Percentiles rank a stretch among this genome's conserved stretches.
Evolutionary conservation across 2,113 vertebrate species (phyloP).

Genomic region (Microtus pennsylvanicus): DNA sequence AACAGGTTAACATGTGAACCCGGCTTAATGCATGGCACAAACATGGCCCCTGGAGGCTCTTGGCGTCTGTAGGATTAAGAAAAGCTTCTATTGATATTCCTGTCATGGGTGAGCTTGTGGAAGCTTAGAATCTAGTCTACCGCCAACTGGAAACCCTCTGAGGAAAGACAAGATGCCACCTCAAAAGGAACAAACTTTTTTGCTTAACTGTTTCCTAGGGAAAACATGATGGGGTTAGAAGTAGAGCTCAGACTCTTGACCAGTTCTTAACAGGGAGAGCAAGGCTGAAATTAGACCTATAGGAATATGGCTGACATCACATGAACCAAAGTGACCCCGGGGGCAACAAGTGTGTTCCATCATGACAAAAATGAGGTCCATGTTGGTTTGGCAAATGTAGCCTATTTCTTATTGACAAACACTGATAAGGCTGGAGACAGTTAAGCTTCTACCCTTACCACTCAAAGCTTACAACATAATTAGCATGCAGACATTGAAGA

Average conservation of each 20-base stretch:
- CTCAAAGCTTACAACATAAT: slow-evolving; percentile 74
- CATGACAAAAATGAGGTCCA: neutral
- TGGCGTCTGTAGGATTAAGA: neutral
- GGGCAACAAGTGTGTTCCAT: neutral
- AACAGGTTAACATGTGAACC: neutral
- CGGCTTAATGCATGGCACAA: neutral
- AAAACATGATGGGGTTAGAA: neutral
- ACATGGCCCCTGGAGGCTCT: neutral
- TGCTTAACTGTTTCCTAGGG: slow-evolving; percentile 49
- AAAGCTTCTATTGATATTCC: neutral
- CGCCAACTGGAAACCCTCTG: neutral
- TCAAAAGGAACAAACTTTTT: neutral
- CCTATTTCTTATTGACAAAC: slow-evolving; percentile 44
- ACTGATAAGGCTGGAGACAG: neutral
- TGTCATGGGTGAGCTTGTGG: neutral
- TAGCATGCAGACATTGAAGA: slow-evolving; percentile 62
- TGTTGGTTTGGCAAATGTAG: neutral
- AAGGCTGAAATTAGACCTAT: slow-evolving; percentile 4
- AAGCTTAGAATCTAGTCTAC: slow-evolving; percentile 10
- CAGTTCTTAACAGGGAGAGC: neutral
- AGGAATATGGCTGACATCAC: neutral
- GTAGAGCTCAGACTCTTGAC: neutral
- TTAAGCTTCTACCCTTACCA: neutral
- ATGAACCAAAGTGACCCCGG: neutral
- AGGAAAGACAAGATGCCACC: neutral